Evolutionary conservation across 2,888 invertebrate genomes (phyloP).

Genomic region (Nipponacmea schrenckii): DNA sequence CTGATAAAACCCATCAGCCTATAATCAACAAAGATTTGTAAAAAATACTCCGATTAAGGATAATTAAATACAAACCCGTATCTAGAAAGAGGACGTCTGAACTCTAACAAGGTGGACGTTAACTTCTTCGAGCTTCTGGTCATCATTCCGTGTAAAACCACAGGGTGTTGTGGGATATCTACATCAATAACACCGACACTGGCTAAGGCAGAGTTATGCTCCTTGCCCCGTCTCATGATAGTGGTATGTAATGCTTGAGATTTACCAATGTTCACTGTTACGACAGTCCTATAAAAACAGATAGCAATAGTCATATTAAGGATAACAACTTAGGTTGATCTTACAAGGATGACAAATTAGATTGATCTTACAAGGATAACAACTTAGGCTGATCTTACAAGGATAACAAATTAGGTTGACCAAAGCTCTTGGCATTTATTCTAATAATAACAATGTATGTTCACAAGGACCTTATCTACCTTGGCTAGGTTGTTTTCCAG

Average conservation of each 20-base stretch:
- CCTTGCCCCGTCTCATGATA: constrained; percentile 77
- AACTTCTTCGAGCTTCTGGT: constrained; percentile 88
- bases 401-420: too few species aligned
- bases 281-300: constrained; percentile 79
- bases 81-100: constrained; percentile 60
- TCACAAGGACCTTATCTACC: too few species aligned
- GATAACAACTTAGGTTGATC: not conserved
- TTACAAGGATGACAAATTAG: too few species aligned
- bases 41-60: too few species aligned
- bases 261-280: constrained; percentile 90
- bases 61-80: constrained; percentile 39
- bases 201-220: constrained; percentile 81
- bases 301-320: not conserved
- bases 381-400: too few species aligned
- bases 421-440: too few species aligned
- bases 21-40: too few species aligned
- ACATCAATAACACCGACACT: constrained; percentile 90
- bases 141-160: constrained; percentile 98
- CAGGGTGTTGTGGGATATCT: constrained; percentile 98
- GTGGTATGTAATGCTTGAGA: constrained; percentile 92
- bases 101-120: constrained; percentile 87
- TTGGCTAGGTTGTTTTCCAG: too few species aligned
- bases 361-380: too few species aligned
- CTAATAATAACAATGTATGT: too few species aligned
- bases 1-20: too few species aligned